phyloP scores from a whole-genome alignment of 2,888 invertebrate species.

The Metopia argyrocephala region DNA sequence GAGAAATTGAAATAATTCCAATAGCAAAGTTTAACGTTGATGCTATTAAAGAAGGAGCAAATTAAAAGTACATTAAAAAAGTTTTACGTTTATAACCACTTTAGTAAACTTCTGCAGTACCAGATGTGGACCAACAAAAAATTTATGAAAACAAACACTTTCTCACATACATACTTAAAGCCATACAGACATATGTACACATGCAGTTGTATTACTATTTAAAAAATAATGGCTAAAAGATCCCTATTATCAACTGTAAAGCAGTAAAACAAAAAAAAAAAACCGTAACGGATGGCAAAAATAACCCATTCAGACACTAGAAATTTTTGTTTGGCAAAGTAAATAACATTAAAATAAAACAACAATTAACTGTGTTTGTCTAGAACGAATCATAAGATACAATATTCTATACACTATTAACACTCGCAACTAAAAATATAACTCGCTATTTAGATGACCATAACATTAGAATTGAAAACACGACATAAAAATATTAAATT shows the following conservation, averaged over 20 bases:
- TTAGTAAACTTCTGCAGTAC: constrained; percentile 33
- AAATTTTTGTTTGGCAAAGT: constrained; percentile 31
- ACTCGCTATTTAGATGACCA: too few relatives aligned
- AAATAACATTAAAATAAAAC: not conserved
- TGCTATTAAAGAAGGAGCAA: constrained; percentile 50
- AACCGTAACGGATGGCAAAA: not conserved
- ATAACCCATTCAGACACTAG: constrained; percentile 11
- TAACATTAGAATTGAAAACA: constrained; percentile 25
- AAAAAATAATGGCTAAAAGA: not conserved
- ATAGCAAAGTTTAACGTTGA: constrained; percentile 44
- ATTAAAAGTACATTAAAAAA: constrained; percentile 59
- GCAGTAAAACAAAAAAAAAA: constrained; percentile 5
- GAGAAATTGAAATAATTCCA: not conserved
- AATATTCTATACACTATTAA: too few relatives aligned
- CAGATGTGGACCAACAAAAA: constrained; percentile 49
- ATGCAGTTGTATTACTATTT: not conserved
- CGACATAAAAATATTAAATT: constrained; percentile 46
- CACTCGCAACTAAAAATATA: too few relatives aligned
- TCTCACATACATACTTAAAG: constrained; percentile 2
- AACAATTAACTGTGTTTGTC: too few relatives aligned
- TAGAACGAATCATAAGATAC: too few relatives aligned
- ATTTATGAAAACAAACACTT: not conserved
- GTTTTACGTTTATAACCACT: constrained; percentile 55
- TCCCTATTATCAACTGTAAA: not conserved
- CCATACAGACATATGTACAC: constrained; percentile 2